Percentiles rank a stretch among this genome's conserved stretches.
Conservation (phyloP, 2,888 invertebrate genomes). For the Urechis unicinctus region DNA sequence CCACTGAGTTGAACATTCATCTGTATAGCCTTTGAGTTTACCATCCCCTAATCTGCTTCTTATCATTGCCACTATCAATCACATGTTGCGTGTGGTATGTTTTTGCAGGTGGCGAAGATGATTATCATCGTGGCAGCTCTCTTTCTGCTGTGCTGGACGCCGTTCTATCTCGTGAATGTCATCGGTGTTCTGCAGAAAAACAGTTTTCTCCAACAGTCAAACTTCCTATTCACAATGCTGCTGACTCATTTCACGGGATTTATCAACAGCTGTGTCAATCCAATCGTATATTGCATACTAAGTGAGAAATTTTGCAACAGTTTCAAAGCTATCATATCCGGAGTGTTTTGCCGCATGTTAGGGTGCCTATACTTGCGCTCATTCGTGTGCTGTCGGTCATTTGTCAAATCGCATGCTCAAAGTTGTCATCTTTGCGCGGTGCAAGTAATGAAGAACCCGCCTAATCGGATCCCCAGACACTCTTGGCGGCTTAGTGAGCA, state of each 20-base stretch:
- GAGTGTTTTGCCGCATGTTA: too few species aligned
- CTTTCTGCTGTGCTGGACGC: conserved; percentile 52
- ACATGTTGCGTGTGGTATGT: not conserved
- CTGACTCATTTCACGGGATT: conserved; percentile 51
- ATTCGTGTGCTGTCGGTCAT: too few species aligned
- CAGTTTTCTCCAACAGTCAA: conserved; percentile 45
- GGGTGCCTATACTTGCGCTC: too few species aligned
- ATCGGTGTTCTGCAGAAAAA: conserved; percentile 46
- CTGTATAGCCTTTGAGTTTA: too few species aligned
- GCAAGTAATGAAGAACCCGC: not conserved
- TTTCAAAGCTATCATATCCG: conserved; percentile 39
- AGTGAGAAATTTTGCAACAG: conserved; percentile 50
- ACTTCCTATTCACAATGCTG: conserved; percentile 53
- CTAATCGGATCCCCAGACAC: not conserved
- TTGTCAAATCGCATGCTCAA: too few species aligned
- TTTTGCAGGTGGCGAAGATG: conserved; percentile 52
- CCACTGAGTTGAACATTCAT: not conserved
- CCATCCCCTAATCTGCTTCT: too few species aligned
- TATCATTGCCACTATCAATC: not conserved
- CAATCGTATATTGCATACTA: conserved; percentile 53
- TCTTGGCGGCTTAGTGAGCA: not conserved
- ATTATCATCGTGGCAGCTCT: conserved; percentile 51
- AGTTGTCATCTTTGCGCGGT: too few species aligned
- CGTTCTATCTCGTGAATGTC: conserved; percentile 51
- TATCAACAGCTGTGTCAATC: conserved; percentile 52